Conservation (phyloP, 2,888 invertebrate genomes). For the Uropetala carovei region DNA sequence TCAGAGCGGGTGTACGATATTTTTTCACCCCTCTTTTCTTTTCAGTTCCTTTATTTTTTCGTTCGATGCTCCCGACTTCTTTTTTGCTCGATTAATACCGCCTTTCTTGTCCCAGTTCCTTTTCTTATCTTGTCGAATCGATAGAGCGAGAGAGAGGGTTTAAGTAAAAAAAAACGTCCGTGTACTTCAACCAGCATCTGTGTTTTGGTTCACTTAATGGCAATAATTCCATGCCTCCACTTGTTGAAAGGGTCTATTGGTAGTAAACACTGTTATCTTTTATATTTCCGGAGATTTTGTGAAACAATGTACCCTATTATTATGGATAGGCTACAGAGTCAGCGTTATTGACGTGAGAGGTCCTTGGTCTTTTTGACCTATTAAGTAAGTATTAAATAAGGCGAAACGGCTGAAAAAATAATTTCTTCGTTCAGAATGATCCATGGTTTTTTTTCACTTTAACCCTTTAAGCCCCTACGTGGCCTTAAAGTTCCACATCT, state of each 20-base stretch:
- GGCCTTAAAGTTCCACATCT: too few species aligned
- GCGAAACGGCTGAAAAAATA: neutral
- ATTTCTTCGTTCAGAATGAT: neutral
- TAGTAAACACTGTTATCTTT: neutral
- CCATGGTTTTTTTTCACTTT: too few species aligned
- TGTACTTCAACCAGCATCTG: neutral
- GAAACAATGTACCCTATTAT: neutral
- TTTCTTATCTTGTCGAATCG: slow-evolving; percentile 3
- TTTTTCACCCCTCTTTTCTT: neutral
- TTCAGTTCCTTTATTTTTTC: neutral
- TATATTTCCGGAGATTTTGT: neutral
- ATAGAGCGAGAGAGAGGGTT: neutral
- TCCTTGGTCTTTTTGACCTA: neutral
- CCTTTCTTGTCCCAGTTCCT: neutral
- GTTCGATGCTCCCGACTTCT: neutral
- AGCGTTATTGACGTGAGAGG: neutral
- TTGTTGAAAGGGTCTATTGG: neutral
- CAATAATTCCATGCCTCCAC: slow-evolving; percentile 9
- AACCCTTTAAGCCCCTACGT: too few species aligned
- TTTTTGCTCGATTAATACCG: neutral
- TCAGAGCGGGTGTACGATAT: neutral
- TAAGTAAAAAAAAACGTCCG: neutral
- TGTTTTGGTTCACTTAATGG: neutral
- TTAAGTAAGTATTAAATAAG: neutral
- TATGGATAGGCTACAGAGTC: neutral